Conservation (phyloP, 1,140 invertebrate species). For the Dendrolimus kikuchii region DNA sequence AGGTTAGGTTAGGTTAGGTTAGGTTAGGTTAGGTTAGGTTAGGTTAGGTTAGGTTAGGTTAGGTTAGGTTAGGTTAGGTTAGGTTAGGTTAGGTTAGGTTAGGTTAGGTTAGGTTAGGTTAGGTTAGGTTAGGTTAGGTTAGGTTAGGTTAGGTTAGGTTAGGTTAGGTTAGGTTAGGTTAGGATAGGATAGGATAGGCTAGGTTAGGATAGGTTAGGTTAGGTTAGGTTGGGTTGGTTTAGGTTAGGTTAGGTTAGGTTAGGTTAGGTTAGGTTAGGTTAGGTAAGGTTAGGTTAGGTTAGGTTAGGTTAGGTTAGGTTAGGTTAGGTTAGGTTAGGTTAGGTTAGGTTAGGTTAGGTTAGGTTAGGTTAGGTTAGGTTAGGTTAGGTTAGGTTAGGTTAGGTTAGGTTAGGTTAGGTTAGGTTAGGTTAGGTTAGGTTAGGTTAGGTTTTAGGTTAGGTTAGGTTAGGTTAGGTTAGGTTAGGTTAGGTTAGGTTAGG, state of each 20-base stretch:
- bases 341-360: neutral
- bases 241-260: neutral
- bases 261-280: neutral
- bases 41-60: neutral
- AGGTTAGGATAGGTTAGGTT: constrained; percentile 4
- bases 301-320: neutral
- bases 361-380: constrained; percentile 1
- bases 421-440: constrained; percentile 3
- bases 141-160: neutral
- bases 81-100: neutral
- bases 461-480: constrained; percentile 2
- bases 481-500: constrained; percentile 6
- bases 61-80: neutral
- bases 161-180: neutral
- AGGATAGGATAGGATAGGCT: neutral
- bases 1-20: constrained; percentile 5
- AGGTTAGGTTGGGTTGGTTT: neutral
- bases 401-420: constrained; percentile 3
- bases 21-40: neutral
- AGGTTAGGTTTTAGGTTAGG: constrained; percentile 1
- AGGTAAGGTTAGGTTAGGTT: neutral
- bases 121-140: neutral
- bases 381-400: constrained; percentile 1
- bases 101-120: neutral
- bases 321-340: neutral